Evolutionary conservation across 2,113 vertebrate species (phyloP).

Genomic region (Anas platyrhynchos): DNA sequence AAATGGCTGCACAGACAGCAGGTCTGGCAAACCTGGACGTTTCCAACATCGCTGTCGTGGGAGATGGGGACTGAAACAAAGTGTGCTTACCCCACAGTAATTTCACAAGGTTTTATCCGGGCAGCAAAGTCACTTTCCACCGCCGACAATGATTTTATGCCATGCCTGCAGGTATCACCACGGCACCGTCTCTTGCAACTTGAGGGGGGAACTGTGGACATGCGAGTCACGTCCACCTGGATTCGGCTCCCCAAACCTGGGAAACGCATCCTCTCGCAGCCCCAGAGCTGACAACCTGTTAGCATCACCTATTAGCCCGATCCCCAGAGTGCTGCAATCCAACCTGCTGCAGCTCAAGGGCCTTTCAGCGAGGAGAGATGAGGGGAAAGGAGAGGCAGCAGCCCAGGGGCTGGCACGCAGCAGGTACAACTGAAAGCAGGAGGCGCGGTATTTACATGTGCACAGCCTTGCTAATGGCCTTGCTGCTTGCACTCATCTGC

Average conservation of each 20-base stretch:
- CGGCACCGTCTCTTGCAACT: not conserved
- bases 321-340: not conserved
- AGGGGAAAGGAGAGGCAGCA: not conserved
- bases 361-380: not conserved
- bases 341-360: not conserved
- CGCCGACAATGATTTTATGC: constrained; percentile 20
- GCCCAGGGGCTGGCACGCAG: not conserved
- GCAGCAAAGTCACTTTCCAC: constrained; percentile 39
- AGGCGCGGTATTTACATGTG: not conserved
- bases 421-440: not conserved
- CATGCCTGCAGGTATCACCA: constrained; percentile 18
- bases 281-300: constrained; percentile 37
- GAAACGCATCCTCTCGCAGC: not conserved
- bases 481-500: not conserved
- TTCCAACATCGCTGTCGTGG: not conserved
- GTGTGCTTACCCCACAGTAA: constrained; percentile 18
- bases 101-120: constrained; percentile 52
- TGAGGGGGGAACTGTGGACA: not conserved
- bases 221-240: constrained; percentile 5
- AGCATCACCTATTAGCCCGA: constrained; percentile 3
- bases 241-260: constrained; percentile 25
- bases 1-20: not conserved
- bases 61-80: constrained; percentile 42
- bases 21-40: not conserved
- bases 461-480: not conserved